A percentile compares a stretch with the other conserved stretches of the same genome.
Evolutionary conservation across 2,888 invertebrate genomes (phyloP).

Genomic region (Cryptocephalus moraei): DNA sequence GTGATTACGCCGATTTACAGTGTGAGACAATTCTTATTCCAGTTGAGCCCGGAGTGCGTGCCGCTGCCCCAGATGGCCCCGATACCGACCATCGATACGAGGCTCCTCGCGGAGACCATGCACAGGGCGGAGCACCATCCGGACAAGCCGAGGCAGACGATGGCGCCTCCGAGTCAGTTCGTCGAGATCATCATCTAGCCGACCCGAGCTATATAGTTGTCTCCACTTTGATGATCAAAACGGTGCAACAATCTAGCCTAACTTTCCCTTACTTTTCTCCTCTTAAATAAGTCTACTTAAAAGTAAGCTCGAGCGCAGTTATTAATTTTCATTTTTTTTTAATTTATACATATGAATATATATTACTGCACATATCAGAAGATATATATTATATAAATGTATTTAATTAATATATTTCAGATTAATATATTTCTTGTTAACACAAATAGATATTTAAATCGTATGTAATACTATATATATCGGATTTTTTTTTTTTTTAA

Average conservation of each 20-base stretch:
- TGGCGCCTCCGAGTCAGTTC: constrained; percentile 30
- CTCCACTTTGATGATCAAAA: no score
- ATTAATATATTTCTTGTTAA: constrained; percentile 22
- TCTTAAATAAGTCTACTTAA: no score
- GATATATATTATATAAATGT: background rate
- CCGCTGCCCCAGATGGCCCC: constrained; percentile 29
- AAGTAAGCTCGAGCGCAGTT: no score
- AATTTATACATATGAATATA: background rate
- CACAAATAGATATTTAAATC: no score
- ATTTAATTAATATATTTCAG: constrained; percentile 24
- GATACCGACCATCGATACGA: constrained; percentile 31
- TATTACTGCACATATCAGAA: constrained; percentile 17
- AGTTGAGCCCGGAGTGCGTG: constrained; percentile 36
- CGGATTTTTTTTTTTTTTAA: no score
- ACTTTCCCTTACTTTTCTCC: no score
- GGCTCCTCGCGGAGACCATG: constrained; percentile 28
- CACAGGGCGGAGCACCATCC: constrained; percentile 25
- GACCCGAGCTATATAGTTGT: no score
- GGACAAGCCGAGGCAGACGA: constrained; percentile 28
- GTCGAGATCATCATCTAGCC: constrained; percentile 33
- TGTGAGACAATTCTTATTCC: constrained; percentile 10
- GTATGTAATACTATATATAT: no score
- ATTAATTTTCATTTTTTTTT: no score
- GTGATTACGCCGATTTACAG: no score
- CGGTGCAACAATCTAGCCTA: background rate